Conservation (phyloP, 2,797 vertebrate species). For the Characodon lateralis region DNA sequence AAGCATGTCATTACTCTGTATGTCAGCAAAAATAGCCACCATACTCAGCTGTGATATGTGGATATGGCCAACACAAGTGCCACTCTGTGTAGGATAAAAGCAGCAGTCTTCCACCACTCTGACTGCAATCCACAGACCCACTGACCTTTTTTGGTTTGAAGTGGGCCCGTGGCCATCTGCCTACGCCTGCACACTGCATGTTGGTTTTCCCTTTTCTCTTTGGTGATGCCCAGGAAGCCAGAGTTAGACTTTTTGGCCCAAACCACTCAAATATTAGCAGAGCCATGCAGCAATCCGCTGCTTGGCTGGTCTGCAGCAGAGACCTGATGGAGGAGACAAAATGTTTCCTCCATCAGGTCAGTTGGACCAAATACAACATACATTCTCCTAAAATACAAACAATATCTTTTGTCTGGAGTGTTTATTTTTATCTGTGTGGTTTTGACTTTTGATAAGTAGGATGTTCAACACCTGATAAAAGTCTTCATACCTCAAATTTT, state of each 20-base stretch:
- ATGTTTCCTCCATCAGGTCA: background rate
- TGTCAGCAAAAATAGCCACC: slow-evolving; percentile 11
- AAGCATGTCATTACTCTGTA: background rate
- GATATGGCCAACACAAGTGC: slow-evolving; percentile 4
- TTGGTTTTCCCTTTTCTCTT: slow-evolving; percentile 2
- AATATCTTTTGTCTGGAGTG: background rate
- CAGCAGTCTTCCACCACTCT: slow-evolving; percentile 16
- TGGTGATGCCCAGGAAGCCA: slow-evolving; percentile 8
- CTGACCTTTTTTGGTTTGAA: slow-evolving; percentile 35
- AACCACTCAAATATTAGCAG: background rate
- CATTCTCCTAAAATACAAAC: background rate
- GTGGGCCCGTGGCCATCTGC: slow-evolving; percentile 12
- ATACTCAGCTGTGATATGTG: background rate
- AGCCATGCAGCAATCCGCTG: slow-evolving; percentile 7
- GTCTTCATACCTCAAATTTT: background rate
- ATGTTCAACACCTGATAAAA: too few relatives aligned
- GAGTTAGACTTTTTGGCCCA: slow-evolving; percentile 7
- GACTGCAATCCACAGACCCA: slow-evolving; percentile 15
- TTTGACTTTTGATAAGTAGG: background rate
- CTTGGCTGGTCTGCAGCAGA: background rate
- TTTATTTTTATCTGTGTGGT: background rate
- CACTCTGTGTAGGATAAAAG: slow-evolving; percentile 2
- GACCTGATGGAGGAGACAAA: background rate
- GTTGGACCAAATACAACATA: background rate
- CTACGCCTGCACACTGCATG: background rate